Evolutionary conservation across 2,113 vertebrate species (phyloP).

Genomic region (Tachysurus fulvidraco): DNA sequence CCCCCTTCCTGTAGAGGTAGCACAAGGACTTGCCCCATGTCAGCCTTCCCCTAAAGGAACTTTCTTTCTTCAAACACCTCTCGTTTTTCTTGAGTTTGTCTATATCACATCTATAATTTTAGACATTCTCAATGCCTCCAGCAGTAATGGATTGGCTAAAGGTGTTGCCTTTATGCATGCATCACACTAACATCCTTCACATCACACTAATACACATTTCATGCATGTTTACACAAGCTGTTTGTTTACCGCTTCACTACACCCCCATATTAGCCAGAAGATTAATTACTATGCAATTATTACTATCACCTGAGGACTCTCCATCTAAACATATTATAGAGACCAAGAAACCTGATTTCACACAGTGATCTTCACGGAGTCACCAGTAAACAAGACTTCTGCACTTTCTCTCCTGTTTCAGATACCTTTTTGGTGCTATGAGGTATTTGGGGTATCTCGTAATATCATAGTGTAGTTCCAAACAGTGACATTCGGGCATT

Average conservation of each 20-base stretch:
- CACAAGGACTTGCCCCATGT: conserved; percentile 18
- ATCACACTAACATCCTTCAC: not conserved
- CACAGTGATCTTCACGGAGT: not conserved
- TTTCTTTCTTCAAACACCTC: conserved; percentile 18
- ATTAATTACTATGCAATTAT: not conserved
- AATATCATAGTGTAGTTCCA: not conserved
- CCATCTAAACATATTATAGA: not conserved
- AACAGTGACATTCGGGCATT: not conserved
- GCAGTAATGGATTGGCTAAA: not conserved
- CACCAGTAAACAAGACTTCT: conserved; percentile 2
- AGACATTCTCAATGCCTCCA: not conserved
- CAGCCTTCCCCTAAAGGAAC: not conserved
- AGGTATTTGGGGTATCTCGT: not conserved
- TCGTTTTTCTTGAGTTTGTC: conserved; percentile 19
- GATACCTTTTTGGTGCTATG: not conserved
- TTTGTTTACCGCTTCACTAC: not conserved
- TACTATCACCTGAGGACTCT: not conserved
- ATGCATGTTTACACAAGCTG: not conserved
- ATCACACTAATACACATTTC: not conserved
- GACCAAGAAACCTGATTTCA: not conserved
- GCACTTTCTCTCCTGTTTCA: not conserved
- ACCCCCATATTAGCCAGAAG: not conserved
- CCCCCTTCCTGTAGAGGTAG: conserved; percentile 92
- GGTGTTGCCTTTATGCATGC: not conserved
- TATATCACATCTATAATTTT: conserved; percentile 15